Percentiles rank a stretch among this genome's conserved stretches.
Evolutionary conservation across 53 echinoderm and acorn worm genomes (phyloP).

Genomic region (Holothuria leucospilota): DNA sequence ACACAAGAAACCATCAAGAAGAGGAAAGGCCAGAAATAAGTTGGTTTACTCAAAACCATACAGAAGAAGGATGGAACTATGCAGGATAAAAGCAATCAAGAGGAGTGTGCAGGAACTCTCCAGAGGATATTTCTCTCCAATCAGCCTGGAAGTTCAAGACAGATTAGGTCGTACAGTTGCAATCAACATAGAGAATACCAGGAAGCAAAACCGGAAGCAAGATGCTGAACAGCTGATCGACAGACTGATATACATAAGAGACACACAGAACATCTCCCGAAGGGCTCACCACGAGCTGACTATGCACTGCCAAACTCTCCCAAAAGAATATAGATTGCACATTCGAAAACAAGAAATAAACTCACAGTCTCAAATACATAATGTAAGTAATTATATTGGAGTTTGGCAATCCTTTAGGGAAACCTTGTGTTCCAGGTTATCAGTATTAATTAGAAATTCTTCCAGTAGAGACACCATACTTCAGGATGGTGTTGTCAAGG

Average conservation of each 20-base stretch:
- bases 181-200: neutral
- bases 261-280: neutral
- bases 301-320: conserved; percentile 12
- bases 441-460: neutral
- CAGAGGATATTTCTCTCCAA: conserved; percentile 5
- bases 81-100: neutral
- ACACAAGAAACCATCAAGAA: neutral
- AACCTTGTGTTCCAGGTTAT: conserved; percentile 14
- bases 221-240: neutral
- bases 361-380: neutral
- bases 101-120: conserved; percentile 13
- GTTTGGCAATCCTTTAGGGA: neutral
- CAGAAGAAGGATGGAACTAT: neutral
- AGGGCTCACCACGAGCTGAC: neutral
- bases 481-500: neutral
- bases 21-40: conserved; percentile 2
- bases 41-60: neutral
- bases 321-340: neutral
- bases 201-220: neutral
- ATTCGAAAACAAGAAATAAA: conserved; percentile 13
- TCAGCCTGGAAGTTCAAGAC: conserved; percentile 4
- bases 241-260: neutral
- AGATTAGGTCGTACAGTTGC: neutral
- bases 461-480: neutral
- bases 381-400: neutral